phyloP scores from a whole-genome alignment of 2,888 invertebrate species.

The Arrhopalites spinosus region DNA sequence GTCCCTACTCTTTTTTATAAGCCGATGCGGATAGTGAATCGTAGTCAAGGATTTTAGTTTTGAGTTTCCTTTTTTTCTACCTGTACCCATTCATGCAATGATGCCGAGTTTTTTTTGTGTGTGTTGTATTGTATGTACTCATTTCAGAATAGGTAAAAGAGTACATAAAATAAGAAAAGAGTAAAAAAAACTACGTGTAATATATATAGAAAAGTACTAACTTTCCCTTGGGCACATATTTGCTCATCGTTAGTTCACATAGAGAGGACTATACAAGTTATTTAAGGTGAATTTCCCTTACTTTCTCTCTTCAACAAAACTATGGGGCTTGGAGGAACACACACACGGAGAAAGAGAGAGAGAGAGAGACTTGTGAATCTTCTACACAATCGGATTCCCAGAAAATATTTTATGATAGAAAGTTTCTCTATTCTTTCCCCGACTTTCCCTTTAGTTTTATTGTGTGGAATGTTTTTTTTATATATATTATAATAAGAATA shows the following conservation, averaged over 20 bases:
- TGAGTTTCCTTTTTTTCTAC: too few species aligned
- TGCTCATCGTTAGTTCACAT: neutral
- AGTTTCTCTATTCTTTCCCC: neutral
- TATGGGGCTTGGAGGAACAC: too few species aligned
- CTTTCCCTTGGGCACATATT: neutral
- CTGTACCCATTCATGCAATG: too few species aligned
- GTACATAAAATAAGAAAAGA: neutral
- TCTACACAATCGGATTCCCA: neutral
- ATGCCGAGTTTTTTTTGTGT: neutral
- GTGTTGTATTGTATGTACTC: too few species aligned
- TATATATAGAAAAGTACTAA: neutral
- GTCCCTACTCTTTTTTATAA: neutral
- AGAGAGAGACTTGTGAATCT: too few species aligned
- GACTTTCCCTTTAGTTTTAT: too few species aligned
- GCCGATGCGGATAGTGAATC: neutral
- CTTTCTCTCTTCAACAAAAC: too few species aligned
- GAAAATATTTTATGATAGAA: constrained; percentile 4
- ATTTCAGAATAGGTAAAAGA: neutral
- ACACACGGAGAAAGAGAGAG: too few species aligned
- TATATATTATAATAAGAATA: too few species aligned
- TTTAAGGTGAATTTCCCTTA: too few species aligned
- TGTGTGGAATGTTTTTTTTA: too few species aligned
- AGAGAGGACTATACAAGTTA: too few species aligned
- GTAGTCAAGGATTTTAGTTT: neutral
- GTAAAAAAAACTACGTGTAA: neutral